Conservation (phyloP, 2,888 invertebrate species). For the Eutolmus rufibarbis region DNA sequence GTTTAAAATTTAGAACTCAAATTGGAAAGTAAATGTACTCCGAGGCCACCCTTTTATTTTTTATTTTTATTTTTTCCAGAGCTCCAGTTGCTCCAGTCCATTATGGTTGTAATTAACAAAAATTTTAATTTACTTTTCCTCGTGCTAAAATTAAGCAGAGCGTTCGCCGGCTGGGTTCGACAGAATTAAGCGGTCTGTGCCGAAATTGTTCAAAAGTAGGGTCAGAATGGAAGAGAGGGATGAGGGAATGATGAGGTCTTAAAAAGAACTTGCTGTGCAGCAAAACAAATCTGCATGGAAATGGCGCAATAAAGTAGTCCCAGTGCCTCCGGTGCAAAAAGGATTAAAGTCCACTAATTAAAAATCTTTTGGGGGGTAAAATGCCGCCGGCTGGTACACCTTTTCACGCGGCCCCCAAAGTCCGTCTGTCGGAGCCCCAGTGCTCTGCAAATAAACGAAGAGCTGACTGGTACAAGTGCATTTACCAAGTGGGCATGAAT, state of each 20-base stretch:
- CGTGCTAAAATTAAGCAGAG: neutral
- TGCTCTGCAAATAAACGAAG: neutral
- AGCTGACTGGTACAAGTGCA: neutral
- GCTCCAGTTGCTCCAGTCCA: neutral
- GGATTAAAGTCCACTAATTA: constrained; percentile 5
- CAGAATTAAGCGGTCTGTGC: neutral
- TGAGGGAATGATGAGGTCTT: neutral
- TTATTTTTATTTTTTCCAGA: neutral
- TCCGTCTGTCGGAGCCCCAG: neutral
- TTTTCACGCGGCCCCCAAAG: neutral
- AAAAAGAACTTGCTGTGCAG: neutral
- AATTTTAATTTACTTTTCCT: neutral
- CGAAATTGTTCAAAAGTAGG: neutral
- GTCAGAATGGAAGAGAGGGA: neutral
- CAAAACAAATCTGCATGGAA: neutral
- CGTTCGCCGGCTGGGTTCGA: neutral
- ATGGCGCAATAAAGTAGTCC: neutral
- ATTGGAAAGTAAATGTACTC: neutral
- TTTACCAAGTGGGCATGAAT: neutral
- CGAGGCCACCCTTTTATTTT: neutral
- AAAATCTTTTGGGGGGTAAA: neutral
- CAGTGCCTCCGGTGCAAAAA: neutral
- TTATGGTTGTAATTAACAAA: neutral
- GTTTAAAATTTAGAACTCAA: neutral
- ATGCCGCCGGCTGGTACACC: neutral